These are phyloP conservation scores for Chaetodon auriga DNA, from an alignment of 2,113 vertebrate genomes.

Conservation along the genomic window DNA sequence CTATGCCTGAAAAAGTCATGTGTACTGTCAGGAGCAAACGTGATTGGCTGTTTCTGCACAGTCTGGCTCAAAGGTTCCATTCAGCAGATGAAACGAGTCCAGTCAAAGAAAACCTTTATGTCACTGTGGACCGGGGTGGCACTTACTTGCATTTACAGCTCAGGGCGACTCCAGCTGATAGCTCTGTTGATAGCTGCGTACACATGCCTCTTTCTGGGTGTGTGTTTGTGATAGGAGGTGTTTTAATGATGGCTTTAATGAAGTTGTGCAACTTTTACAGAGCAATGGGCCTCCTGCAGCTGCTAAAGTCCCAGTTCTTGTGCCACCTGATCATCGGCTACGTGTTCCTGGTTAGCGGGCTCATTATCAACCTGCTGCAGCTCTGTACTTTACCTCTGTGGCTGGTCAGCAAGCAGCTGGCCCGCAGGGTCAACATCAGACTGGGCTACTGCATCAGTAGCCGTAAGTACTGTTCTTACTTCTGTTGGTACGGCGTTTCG, in stretches of 20 bases:
- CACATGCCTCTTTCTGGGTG: background rate
- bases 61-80: constrained; percentile 58
- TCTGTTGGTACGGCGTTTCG: no score
- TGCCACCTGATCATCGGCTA: constrained; percentile 94
- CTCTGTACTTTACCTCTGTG: constrained; percentile 91
- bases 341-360: constrained; percentile 93
- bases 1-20: constrained; percentile 8
- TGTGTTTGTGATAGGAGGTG: background rate
- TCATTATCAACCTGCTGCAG: constrained; percentile 93
- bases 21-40: background rate
- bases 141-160: background rate
- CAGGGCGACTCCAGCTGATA: background rate
- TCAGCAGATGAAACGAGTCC: constrained; percentile 46
- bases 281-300: constrained; percentile 89
- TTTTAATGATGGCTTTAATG: background rate
- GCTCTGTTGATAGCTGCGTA: background rate
- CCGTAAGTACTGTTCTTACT: constrained; percentile 85
- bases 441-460: constrained; percentile 93
- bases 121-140: background rate
- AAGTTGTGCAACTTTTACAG: constrained; percentile 20
- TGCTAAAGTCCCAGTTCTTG: constrained; percentile 94
- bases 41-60: background rate
- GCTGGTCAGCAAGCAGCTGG: constrained; percentile 92
- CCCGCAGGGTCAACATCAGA: constrained; percentile 92
- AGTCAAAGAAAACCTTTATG: constrained; percentile 60